Base-by-base conservation (phyloP, 2,113 vertebrate species). In the Addax nasomaculatus region DNA sequence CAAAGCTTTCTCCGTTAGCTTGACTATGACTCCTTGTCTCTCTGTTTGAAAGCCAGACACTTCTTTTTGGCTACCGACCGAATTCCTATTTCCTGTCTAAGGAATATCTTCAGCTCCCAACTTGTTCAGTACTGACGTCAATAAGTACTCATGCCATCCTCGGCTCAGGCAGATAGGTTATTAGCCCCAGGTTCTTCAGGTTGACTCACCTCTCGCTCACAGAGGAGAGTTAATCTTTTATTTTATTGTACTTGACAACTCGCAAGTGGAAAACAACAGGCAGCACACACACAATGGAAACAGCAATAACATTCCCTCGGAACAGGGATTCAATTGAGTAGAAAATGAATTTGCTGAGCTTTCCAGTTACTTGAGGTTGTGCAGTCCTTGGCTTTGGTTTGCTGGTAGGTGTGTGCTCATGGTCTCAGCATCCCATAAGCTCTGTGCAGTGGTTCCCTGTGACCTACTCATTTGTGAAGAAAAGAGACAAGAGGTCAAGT, bases 41-140 rank as follows among this genome's bases (percentile, higher is more conserved):
- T 95, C 85, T 81, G 39, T 89, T 13, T 96, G 36, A 29, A 67
- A 90, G 55, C 23, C 51, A 96, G 58, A 30, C n/a, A 51, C 57
- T 73, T 78, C 21, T 85, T 81, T 51, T 29, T 43, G 33, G 33
- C 23, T 23, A 53, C 12, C 5, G 6, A 49, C 1, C 14, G 57
- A 84, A 27, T 25, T 79, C 33, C 17, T 49, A 60, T 27, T 27
- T 96, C 53, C 58, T 53, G 29, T 85, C 5, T 49, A 58, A 76
- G 55, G 33, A 80, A 39, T 47, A 33, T 29, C 23, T 86, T 92
- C 12, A 55, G 49, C 43, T 79, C 55, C 25, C 33, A 83, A 29
- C 7, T 58, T n/a, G 60, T 14, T 86, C 19, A 73, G 11, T 29
- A 13, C 6, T 30, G 36, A 83, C 30, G 29, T 19, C 36, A 89